Base-by-base conservation (phyloP, 2,797 vertebrate genomes). In the Gambelia wislizenii region DNA sequence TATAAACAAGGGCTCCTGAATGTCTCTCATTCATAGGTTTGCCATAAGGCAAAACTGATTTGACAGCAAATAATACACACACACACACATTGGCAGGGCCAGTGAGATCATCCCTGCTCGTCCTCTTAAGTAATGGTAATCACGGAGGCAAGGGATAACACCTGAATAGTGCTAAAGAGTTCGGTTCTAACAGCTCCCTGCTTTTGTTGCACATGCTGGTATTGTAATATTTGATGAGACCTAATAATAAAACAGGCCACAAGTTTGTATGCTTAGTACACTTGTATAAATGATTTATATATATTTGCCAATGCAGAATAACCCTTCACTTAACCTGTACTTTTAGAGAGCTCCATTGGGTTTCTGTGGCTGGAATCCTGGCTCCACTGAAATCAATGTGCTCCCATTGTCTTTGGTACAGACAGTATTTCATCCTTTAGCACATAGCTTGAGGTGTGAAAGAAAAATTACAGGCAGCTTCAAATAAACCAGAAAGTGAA, bases 391-490 rank as follows among this genome's bases (percentile, higher is more conserved):
- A 86, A 89, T 86, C 89, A 86, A 86, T 82, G n/a, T 61, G 56
- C 72, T 86, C 5, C 47, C 77, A 74, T 80, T 64, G 47, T 76
- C 56, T 86, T 86, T 52, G 20, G 52, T 82, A 59, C 78, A 75
- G 61, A 33, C 54, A 72, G 39, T 82, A 82, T 82, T 82, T 82
- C 42, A 85, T 74, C 56, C 52, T 74, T 20, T 59, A 42, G 76
- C 44, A 75, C 6, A 16, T 76, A 49, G 33, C 56, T 22, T 84
- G 54, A 89, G 85, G 72, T 89, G 47, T 61, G 0, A 88, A 92
- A 87, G 61, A 20, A 78, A 91, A 92, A 94, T 89, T 87, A 91
- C 70, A 14, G 47, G 91, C 89, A 84, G 75, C 70, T 89, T 93
- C 84, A 87, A 89, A 94, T 90, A 85, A 6, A 56, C 6, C 64